phyloP scores from a whole-genome alignment of 2,113 vertebrate genomes.

The Picathartes gymnocephalus region DNA sequence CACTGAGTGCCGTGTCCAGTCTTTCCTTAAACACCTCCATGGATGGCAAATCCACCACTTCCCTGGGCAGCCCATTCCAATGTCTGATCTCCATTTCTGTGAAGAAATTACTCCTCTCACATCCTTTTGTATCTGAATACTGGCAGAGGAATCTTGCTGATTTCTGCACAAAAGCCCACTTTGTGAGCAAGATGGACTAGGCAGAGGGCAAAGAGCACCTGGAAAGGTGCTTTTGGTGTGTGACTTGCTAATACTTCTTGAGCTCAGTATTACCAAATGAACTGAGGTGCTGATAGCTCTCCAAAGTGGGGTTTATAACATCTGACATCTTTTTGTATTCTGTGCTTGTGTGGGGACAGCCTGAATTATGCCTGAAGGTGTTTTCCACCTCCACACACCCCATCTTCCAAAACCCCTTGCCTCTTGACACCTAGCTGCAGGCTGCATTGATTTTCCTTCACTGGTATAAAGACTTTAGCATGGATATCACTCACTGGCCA shows the following conservation, averaged over 20 bases:
- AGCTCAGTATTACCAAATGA: neutral
- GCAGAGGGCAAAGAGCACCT: neutral
- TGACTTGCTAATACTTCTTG: neutral
- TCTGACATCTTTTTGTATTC: neutral
- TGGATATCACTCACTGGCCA: slow-evolving; percentile 57
- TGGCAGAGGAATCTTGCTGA: neutral
- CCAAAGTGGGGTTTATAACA: neutral
- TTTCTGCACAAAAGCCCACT: neutral
- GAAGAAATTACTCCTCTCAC: neutral
- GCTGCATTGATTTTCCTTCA: slow-evolving; percentile 70
- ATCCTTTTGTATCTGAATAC: neutral
- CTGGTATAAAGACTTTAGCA: slow-evolving; percentile 52
- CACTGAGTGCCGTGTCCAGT: neutral
- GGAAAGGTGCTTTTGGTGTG: neutral
- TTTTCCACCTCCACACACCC: neutral
- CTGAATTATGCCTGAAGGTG: slow-evolving; percentile 20
- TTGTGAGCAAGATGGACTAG: neutral
- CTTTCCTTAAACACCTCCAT: neutral
- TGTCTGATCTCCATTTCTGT: neutral
- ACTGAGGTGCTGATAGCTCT: neutral
- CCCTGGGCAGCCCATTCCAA: neutral
- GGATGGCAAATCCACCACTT: neutral
- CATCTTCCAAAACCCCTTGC: neutral
- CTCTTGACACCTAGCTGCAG: slow-evolving; percentile 49
- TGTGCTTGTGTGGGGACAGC: neutral